Evolutionary conservation across 2,888 invertebrate genomes (phyloP), one percentile per base, ranked within the genome.

Genomic region (Netelia fuscicornis): DNA sequence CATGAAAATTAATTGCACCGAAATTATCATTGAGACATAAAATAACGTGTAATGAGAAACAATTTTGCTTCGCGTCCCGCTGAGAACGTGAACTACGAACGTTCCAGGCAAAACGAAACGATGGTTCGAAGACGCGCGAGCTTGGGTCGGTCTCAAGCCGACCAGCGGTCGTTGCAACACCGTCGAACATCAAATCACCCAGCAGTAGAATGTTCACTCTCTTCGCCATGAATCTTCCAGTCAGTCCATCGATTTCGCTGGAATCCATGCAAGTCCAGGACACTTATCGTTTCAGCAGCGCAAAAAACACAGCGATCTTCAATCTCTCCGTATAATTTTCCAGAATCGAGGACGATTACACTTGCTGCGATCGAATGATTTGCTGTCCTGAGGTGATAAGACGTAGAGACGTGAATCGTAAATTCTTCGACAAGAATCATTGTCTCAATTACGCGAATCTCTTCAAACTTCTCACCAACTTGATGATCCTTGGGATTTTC

Each of bases 361-460:
- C 77, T 0, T 82, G 82, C 62, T 82, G 82, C 77, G 65, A 65
- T 65, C 56, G 48, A 48, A 72, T 82, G n/a, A 82, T 82, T 10
- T 82, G 82, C 20, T 82, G 82, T 71, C 82, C 82, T 1, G 71
- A 82, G 30, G 2, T 77, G 6, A 72, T 82, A 23, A 71, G 82
- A 11, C 30, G 65, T 11, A 70, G 37, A 13, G 37, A 82, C 25
- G 77, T 77, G 11, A 17, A 71, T n/a, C 5, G 23, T 11, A 77
- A 72, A 37, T 77, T 64, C 17, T 77, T 77, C 20, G 56, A 52
- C 9, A 76, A 77, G 72, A 30, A 44, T n/a, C 76, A 71, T 70
- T 82, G 82, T 48, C 64, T 52, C 5, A 37, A 44, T 67, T 82
- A 60, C 25, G 76, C 81, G 11, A 71, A 23, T 30, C 2, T 81